Evolutionary conservation across 2,113 vertebrate genomes (phyloP).

Genomic region (Hippocampus comes): DNA sequence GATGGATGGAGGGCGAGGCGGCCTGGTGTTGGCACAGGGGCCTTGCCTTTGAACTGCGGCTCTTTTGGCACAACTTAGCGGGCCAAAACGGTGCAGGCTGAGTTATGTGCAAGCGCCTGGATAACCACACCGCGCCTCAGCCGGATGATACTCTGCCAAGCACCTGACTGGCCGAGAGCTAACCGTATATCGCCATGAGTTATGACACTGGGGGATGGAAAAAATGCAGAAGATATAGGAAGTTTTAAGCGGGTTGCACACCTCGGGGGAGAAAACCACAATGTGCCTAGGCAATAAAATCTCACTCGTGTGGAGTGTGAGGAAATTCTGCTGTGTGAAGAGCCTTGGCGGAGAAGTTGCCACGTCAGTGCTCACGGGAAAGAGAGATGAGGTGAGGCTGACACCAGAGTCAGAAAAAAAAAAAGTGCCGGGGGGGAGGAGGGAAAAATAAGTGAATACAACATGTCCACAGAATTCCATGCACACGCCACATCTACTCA

Average conservation of each 20-base stretch:
- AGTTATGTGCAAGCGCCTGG: not conserved
- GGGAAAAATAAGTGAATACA: conserved; percentile 3
- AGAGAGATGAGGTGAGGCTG: conserved; percentile 24
- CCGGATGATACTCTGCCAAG: not conserved
- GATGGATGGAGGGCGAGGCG: conserved; percentile 15
- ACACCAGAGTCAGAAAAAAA: not conserved
- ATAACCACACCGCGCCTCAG: not conserved
- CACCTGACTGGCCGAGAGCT: conserved; percentile 2
- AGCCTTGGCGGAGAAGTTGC: not conserved
- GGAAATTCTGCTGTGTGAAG: not conserved
- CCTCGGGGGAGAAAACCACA: not conserved
- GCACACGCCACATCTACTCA: conserved; percentile 21
- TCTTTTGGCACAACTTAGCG: conserved; percentile 55
- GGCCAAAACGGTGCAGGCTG: conserved; percentile 3
- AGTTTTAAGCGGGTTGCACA: not conserved
- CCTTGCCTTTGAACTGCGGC: conserved; percentile 40
- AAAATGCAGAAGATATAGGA: not conserved
- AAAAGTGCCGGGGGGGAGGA: not conserved
- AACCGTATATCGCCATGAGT: not conserved
- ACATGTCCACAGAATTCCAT: conserved; percentile 19
- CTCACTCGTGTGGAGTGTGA: not conserved
- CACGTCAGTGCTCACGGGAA: conserved; percentile 33
- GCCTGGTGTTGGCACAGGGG: conserved; percentile 28
- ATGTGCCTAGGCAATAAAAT: not conserved
- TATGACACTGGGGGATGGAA: not conserved